Conservation (phyloP, 2,113 vertebrate species). For the Circaetus cinerascens region DNA sequence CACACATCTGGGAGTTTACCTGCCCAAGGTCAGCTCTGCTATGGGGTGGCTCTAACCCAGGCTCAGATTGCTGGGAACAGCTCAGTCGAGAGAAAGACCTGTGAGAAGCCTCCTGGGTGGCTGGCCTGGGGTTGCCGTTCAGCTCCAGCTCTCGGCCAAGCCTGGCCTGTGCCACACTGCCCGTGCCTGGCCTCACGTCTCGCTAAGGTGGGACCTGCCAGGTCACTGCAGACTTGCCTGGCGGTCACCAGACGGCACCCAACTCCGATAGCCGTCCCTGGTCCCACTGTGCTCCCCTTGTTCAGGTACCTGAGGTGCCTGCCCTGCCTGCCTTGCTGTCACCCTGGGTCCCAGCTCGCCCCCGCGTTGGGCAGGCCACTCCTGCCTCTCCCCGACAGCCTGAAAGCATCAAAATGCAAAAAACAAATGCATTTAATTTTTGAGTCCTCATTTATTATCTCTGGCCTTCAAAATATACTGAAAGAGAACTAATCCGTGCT, state of each 20-base stretch:
- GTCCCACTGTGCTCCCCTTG: background rate
- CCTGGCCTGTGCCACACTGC: rapidly evolving
- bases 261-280: rapidly evolving
- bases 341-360: background rate
- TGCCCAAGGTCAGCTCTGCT: background rate
- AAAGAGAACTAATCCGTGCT: background rate
- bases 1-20: background rate
- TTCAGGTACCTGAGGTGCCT: rapidly evolving
- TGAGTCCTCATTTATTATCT: background rate
- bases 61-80: background rate
- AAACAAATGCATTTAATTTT: background rate
- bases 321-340: background rate
- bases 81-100: background rate
- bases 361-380: rapidly evolving
- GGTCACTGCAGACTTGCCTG: background rate
- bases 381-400: background rate
- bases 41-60: no score
- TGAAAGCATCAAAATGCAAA: background rate
- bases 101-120: background rate
- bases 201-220: background rate
- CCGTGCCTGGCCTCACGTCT: rapidly evolving
- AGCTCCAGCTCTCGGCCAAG: rapidly evolving
- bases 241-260: background rate
- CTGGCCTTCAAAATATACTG: background rate
- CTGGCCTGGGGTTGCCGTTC: rapidly evolving